Percentiles rank a stretch among this genome's conserved stretches.
phyloP scores from a whole-genome alignment of 2,797 vertebrate genomes.

The Tadarida brasiliensis region DNA sequence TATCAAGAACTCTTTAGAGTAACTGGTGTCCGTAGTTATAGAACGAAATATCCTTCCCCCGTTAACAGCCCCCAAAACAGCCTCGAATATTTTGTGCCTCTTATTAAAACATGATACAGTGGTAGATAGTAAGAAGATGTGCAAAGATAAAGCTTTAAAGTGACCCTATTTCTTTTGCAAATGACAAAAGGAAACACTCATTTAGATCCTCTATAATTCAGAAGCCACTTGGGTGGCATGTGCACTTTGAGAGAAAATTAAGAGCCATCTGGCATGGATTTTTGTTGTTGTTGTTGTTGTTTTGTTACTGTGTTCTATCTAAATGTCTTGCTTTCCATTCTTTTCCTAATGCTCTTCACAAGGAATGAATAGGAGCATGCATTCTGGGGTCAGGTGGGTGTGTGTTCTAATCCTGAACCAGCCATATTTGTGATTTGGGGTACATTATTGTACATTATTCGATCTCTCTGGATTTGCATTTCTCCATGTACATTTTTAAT shows the following conservation, averaged over 20 bases:
- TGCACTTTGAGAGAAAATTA: neutral
- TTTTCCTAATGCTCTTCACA: neutral
- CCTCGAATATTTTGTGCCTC: neutral
- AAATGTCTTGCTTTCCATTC: neutral
- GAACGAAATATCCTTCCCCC: constrained; percentile 6
- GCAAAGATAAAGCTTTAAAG: neutral
- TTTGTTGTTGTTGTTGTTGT: neutral
- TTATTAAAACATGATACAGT: neutral
- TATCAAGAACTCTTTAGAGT: neutral
- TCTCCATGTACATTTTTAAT: neutral
- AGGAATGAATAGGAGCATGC: neutral
- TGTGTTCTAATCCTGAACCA: neutral
- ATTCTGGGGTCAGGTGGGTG: neutral
- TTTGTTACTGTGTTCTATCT: neutral
- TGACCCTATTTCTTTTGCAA: neutral
- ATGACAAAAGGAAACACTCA: neutral
- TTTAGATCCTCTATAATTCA: neutral
- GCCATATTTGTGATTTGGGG: neutral
- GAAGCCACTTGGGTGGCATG: neutral
- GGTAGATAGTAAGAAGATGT: neutral
- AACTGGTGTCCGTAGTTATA: neutral
- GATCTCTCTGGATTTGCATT: neutral
- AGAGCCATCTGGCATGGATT: neutral
- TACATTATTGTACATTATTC: neutral
- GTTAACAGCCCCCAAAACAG: neutral